Conservation (phyloP, 2,888 invertebrate genomes). For the Carterocephalus palaemon region DNA sequence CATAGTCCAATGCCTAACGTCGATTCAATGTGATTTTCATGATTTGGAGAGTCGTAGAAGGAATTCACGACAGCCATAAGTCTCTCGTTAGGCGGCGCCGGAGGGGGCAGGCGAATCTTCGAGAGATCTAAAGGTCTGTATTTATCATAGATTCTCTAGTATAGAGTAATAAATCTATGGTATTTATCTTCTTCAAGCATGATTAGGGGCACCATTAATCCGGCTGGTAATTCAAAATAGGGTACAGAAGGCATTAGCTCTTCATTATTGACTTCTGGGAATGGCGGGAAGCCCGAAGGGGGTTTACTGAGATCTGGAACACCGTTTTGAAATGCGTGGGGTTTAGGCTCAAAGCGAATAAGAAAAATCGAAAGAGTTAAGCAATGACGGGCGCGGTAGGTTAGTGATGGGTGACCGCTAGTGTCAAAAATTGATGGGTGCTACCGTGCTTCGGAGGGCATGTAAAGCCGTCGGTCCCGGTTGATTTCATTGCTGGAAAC, state of each 20-base stretch:
- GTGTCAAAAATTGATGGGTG: too few relatives aligned
- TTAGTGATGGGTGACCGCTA: too few relatives aligned
- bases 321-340: conserved; percentile 76
- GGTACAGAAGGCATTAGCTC: conserved; percentile 94
- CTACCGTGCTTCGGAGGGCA: too few relatives aligned
- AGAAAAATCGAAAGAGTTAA: too few relatives aligned
- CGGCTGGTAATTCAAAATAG: conserved; percentile 98
- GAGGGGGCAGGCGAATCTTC: conserved; percentile 94
- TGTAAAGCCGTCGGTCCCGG: too few relatives aligned
- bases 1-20: too few relatives aligned
- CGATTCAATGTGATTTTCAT: too few relatives aligned
- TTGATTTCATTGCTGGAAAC: too few relatives aligned
- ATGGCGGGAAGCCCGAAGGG: conserved; percentile 86
- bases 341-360: conserved; percentile 54
- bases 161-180: conserved; percentile 13
- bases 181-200: conserved; percentile 84
- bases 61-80: conserved; percentile 96
- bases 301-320: conserved; percentile 92
- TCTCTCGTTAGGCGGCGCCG: conserved; percentile 95
- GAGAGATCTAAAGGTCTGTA: conserved; percentile 95
- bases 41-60: conserved; percentile 96
- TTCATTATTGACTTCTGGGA: conserved; percentile 77
- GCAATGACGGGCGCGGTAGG: too few relatives aligned
- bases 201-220: conserved; percentile 97
- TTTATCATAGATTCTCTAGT: conserved; percentile 86